Evolutionary conservation across 2,113 vertebrate genomes (phyloP), one percentile per base, ranked within the genome.

Genomic region (Phoxinus phoxinus): DNA sequence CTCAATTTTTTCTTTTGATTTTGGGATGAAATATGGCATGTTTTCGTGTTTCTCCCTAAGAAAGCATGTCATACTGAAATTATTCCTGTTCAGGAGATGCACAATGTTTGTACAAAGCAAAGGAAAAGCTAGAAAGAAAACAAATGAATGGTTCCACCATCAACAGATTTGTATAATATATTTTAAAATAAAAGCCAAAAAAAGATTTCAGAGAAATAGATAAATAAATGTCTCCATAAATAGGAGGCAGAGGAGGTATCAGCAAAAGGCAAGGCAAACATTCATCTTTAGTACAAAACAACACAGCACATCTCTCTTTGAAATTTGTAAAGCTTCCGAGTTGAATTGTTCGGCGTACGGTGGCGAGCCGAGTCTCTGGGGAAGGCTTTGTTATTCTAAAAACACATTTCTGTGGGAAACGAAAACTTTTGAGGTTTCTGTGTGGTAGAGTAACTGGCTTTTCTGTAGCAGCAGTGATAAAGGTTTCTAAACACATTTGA

Each of bases 301-400:
- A n/a, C 69, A 65, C 46, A 65, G 27, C 56, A 72, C 58, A 56
- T 25, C 35, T 69, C 48, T 59, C 86, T 81, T 75, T 85, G 83
- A 85, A 80, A 74, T 61, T 2, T 30, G 63, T 63, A 46, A 51
- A 30, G 73, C 81, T 83, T 76, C 17, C 51, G 81, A 72, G 79
- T 59, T 73, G 25, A 51, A 46, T 79, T 51, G 35, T 85, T 86
- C 17, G 58, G 53, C 65, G 8, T 41, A 69, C 30, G 53, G 17
- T 83, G 59, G 78, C 25, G 13, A 74, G 83, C 67, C 1, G 19
- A 83, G 79, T 63, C 84, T 85, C 84, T 81, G 35, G 67, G 46
- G 86, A 78, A 84, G 17, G 46, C 21, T 65, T 77, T 67, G 51
- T 59, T 58, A 61, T 85, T 58, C 35, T 48, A 30, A 74, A 84